Percentiles rank a stretch among this genome's conserved stretches.
Conservation (phyloP, 2,113 vertebrate species). For the Thunnus thynnus region DNA sequence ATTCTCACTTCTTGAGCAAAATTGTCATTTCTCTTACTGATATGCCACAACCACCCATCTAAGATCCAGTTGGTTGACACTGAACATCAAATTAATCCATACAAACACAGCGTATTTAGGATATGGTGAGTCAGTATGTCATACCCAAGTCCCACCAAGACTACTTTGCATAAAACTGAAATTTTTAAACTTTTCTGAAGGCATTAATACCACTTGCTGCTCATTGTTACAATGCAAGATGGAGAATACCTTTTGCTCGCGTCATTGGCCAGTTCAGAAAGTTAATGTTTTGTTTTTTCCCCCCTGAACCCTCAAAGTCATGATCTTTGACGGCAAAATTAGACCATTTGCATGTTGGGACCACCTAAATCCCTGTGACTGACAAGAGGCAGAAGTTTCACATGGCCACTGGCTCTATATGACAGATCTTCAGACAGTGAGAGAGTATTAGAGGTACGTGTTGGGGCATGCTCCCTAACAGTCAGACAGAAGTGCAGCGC, state of each 20-base stretch:
- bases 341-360: slow-evolving; percentile 13
- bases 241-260: not conserved
- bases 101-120: no score
- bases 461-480: slow-evolving; percentile 54
- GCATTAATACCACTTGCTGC: not conserved
- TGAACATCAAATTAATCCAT: no score
- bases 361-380: slow-evolving; percentile 29
- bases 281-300: not conserved
- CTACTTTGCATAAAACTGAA: not conserved
- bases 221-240: not conserved
- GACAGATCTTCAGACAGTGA: slow-evolving; percentile 53
- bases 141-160: no score
- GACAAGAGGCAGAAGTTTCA: slow-evolving; percentile 32
- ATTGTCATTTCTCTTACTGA: no score
- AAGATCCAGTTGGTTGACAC: no score
- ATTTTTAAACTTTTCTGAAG: not conserved
- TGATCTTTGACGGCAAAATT: slow-evolving; percentile 3
- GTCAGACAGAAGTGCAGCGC: slow-evolving; percentile 30
- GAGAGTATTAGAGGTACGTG: slow-evolving; percentile 52
- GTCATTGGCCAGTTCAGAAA: not conserved
- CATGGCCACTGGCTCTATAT: slow-evolving; percentile 61
- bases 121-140: no score
- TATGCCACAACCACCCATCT: no score
- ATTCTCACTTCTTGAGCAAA: no score
- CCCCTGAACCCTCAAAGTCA: slow-evolving; percentile 6